These are phyloP conservation scores for Sebastolobus altivelis DNA, from an alignment of 2,797 vertebrate genomes.

Conservation along the genomic window DNA sequence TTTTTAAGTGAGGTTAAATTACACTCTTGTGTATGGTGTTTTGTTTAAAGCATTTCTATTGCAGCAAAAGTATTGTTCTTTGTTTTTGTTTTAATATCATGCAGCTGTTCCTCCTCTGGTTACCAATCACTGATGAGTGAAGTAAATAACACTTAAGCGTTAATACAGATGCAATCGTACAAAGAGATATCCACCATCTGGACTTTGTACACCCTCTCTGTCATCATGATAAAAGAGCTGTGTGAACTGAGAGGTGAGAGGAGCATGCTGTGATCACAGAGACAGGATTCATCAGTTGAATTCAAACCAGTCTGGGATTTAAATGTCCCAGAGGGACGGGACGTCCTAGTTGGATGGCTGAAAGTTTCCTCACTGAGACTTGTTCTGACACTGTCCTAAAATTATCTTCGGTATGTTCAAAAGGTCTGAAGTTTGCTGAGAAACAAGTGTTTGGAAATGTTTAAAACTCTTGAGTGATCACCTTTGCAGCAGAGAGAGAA, in stretches of 20 bases:
- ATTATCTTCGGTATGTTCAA: background rate
- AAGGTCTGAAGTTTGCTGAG: slow-evolving; percentile 1
- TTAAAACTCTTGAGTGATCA: background rate
- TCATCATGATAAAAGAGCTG: background rate
- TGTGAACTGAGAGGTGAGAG: background rate
- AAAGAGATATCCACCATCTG: background rate
- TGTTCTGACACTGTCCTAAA: background rate
- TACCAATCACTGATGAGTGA: background rate
- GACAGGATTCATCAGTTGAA: background rate
- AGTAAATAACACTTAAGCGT: background rate
- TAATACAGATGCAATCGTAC: background rate
- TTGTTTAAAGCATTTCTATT: background rate
- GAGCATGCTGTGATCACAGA: background rate
- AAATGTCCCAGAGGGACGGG: slow-evolving; percentile 1
- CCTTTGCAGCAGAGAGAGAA: background rate
- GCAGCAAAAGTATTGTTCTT: background rate
- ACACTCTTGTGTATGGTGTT: background rate
- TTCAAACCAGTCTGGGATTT: slow-evolving; percentile 4
- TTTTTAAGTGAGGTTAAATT: background rate
- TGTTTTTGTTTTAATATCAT: background rate
- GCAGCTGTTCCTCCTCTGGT: background rate
- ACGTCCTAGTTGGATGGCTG: background rate
- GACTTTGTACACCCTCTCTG: background rate
- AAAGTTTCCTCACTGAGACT: background rate
- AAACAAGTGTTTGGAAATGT: background rate